These are phyloP conservation scores for Cylas formicarius DNA, from an alignment of 1,140 invertebrate genomes.

Conservation along the genomic window DNA sequence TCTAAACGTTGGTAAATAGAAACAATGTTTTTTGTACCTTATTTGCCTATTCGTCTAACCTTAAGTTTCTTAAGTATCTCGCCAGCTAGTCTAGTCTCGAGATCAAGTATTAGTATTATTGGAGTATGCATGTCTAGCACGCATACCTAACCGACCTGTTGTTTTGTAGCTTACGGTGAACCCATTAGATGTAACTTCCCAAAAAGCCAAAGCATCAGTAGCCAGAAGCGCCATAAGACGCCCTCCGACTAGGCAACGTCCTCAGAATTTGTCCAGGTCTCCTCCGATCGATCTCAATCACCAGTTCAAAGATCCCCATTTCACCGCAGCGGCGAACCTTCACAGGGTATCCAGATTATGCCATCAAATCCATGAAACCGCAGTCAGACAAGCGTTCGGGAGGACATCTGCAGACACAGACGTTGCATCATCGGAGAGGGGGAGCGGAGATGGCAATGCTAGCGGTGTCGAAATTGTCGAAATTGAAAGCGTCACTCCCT, in stretches of 20 bases:
- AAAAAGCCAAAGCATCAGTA: constrained; percentile 46
- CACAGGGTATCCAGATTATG: constrained; percentile 42
- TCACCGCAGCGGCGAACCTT: constrained; percentile 32
- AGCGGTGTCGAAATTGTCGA: constrained; percentile 34
- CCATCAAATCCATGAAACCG: constrained; percentile 32
- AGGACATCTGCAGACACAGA: constrained; percentile 13
- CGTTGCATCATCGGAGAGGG: constrained; percentile 20
- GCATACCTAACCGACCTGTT: too few relatives aligned
- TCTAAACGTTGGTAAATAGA: too few relatives aligned
- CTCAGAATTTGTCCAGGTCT: constrained; percentile 19
- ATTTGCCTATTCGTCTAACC: too few relatives aligned
- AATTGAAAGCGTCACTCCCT: constrained; percentile 21
- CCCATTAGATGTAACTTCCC: constrained; percentile 45
- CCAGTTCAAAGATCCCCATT: constrained; percentile 23
- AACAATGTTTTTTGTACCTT: too few relatives aligned
- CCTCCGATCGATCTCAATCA: constrained; percentile 7
- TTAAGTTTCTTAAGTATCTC: too few relatives aligned
- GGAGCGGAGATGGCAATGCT: constrained; percentile 30
- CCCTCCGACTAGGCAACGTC: constrained; percentile 42
- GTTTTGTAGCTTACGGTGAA: constrained; percentile 46
- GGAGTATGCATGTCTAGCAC: too few relatives aligned
- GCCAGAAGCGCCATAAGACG: constrained; percentile 44
- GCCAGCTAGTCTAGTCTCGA: too few relatives aligned
- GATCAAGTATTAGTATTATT: too few relatives aligned
- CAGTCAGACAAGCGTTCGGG: constrained; percentile 34